phyloP scores from a whole-genome alignment of 1,140 invertebrate species.

The Euborellia annulipes region DNA sequence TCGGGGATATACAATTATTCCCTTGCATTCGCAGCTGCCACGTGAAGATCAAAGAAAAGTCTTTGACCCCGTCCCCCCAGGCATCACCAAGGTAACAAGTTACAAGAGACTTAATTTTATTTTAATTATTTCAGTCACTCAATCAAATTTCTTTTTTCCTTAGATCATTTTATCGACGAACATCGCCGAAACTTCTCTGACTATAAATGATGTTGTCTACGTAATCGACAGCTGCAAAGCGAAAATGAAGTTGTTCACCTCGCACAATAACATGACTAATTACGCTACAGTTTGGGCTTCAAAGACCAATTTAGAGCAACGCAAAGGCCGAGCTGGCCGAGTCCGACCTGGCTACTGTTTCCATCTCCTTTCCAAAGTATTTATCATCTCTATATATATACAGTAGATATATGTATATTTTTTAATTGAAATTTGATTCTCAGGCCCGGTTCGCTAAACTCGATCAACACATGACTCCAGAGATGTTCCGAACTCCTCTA shows the following conservation, averaged over 20 bases:
- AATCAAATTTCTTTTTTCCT: constrained; percentile 10
- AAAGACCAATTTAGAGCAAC: constrained; percentile 77
- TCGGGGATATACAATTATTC: constrained; percentile 62
- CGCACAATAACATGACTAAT: constrained; percentile 90
- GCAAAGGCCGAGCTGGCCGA: constrained; percentile 79
- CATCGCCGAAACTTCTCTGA: constrained; percentile 88
- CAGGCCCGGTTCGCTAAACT: constrained; percentile 51
- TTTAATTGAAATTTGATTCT: constrained; percentile 4
- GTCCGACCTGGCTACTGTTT: constrained; percentile 78
- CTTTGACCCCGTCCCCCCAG: constrained; percentile 56
- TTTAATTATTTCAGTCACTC: constrained; percentile 6
- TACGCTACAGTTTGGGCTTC: constrained; percentile 90
- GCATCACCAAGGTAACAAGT: constrained; percentile 45
- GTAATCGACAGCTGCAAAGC: constrained; percentile 92
- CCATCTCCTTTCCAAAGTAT: constrained; percentile 36
- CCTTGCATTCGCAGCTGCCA: constrained; percentile 80
- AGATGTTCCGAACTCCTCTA: constrained; percentile 89
- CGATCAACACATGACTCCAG: constrained; percentile 83
- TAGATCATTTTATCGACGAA: constrained; percentile 79
- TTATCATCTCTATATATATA: too few relatives aligned
- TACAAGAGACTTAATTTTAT: background rate
- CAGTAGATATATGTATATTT: too few relatives aligned
- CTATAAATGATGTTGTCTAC: constrained; percentile 92
- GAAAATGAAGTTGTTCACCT: constrained; percentile 89
- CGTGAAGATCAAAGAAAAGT: constrained; percentile 79